phyloP scores from a whole-genome alignment of 2,797 vertebrate species.

The Falco peregrinus region DNA sequence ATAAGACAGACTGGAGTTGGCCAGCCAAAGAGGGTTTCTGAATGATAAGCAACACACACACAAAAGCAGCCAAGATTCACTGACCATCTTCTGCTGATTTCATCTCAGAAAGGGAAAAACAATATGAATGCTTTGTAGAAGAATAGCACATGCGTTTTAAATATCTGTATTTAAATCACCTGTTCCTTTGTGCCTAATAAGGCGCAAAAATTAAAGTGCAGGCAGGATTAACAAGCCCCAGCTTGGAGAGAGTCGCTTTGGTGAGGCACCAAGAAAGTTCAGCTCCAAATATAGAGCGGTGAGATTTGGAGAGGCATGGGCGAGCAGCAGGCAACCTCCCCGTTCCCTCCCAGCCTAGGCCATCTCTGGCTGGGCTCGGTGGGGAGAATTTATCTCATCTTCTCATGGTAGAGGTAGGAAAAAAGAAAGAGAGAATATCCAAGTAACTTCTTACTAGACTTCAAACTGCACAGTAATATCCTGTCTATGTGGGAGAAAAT shows the following conservation, averaged over 20 bases:
- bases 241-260: background rate
- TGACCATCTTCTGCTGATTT: background rate
- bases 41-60: background rate
- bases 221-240: background rate
- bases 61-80: background rate
- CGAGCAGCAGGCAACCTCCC: background rate
- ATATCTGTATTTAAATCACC: background rate
- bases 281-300: background rate
- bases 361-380: accelerated
- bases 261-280: background rate
- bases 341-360: background rate
- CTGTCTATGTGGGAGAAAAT: background rate
- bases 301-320: background rate
- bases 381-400: background rate
- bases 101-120: background rate
- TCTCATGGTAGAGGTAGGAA: background rate
- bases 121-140: background rate
- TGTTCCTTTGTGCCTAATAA: background rate
- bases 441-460: background rate
- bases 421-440: background rate
- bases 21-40: background rate
- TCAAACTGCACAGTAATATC: background rate
- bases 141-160: background rate
- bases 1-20: background rate
- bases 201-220: background rate